phyloP scores from a whole-genome alignment of 2,797 vertebrate genomes.

The Sebastes itinus region DNA sequence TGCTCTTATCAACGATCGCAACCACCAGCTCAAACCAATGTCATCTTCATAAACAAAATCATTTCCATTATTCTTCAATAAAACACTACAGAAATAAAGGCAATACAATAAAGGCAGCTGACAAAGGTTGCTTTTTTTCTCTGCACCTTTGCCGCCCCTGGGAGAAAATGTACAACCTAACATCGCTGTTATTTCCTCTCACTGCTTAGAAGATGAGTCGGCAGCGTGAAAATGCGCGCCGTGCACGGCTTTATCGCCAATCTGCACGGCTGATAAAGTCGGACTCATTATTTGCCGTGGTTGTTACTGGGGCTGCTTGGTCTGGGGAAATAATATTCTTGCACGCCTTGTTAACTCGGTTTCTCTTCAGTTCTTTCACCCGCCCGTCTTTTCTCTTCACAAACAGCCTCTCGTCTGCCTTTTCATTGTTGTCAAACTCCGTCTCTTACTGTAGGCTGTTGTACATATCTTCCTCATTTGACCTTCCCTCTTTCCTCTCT shows the following conservation, averaged over 20 bases:
- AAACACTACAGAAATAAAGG: neutral
- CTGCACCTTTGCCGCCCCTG: neutral
- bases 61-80: neutral
- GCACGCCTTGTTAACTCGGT: slow-evolving; percentile 49
- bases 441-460: slow-evolving; percentile 10
- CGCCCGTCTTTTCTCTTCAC: slow-evolving; percentile 4
- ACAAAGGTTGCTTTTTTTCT: neutral
- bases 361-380: slow-evolving; percentile 19
- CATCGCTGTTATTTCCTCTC: neutral
- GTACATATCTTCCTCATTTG: slow-evolving; percentile 18
- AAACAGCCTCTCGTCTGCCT: slow-evolving; percentile 8
- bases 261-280: slow-evolving; percentile 52
- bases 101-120: neutral
- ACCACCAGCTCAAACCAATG: neutral
- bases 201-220: slow-evolving; percentile 13
- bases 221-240: slow-evolving; percentile 10
- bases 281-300: slow-evolving; percentile 53
- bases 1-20: neutral
- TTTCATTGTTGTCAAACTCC: slow-evolving; percentile 21
- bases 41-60: neutral
- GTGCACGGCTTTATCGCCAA: slow-evolving; percentile 31
- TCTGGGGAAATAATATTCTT: slow-evolving; percentile 55
- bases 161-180: slow-evolving; percentile 5
- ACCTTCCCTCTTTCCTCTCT: slow-evolving; percentile 23
- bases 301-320: slow-evolving; percentile 38